These are phyloP conservation scores for Cephus pulcher DNA, from an alignment of 2,888 invertebrate species.

Conservation along the genomic window DNA sequence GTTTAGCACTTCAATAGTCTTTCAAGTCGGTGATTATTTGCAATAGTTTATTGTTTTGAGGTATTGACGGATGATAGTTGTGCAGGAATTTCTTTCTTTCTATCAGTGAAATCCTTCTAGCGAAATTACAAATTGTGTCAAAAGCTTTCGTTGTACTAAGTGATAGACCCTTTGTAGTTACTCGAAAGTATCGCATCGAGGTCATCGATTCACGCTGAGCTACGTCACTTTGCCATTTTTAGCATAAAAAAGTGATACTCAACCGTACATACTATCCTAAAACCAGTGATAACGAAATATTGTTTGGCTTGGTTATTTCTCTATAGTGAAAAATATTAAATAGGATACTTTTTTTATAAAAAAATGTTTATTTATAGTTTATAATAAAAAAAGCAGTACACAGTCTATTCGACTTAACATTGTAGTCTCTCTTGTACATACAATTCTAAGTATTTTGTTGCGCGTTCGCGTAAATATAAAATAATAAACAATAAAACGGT, in stretches of 20 bases:
- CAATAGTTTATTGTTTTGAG: too few species aligned
- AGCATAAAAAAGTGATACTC: neutral
- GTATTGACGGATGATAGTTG: neutral
- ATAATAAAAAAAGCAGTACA: conserved; percentile 40
- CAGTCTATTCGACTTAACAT: conserved; percentile 30
- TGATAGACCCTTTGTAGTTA: neutral
- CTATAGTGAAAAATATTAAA: neutral
- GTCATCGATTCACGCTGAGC: neutral
- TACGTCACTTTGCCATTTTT: neutral
- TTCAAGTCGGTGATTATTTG: too few species aligned
- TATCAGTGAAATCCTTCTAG: neutral
- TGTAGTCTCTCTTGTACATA: conserved; percentile 20
- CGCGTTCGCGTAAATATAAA: conserved; percentile 8
- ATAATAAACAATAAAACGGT: neutral
- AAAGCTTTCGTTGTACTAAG: neutral
- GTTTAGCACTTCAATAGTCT: neutral
- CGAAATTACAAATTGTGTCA: neutral
- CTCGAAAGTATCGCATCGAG: neutral
- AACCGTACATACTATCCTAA: neutral
- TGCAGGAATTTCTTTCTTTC: neutral
- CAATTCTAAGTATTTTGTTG: conserved; percentile 17
- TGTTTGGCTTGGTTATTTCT: neutral
- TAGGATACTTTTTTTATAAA: conserved; percentile 12
- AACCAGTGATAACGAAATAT: neutral
- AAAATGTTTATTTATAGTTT: conserved; percentile 46